phyloP scores from a whole-genome alignment of 2,113 vertebrate species.

The Gobio gobio region DNA sequence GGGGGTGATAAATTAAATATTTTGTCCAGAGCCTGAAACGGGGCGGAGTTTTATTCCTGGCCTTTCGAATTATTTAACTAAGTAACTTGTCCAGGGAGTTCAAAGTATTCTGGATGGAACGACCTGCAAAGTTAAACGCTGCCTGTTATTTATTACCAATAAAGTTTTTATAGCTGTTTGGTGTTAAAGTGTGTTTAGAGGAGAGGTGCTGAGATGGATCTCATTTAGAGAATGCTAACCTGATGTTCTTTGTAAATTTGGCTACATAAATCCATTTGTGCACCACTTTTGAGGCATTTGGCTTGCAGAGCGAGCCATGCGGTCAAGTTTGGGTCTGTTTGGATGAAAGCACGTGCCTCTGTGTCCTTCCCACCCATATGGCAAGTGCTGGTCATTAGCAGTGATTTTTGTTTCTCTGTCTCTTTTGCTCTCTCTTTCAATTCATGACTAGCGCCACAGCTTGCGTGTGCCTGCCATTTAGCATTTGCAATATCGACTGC shows the following conservation, averaged over 20 bases:
- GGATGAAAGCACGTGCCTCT: not conserved
- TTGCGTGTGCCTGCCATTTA: slow-evolving; percentile 23
- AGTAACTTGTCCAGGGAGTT: slow-evolving; percentile 21
- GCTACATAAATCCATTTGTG: not conserved
- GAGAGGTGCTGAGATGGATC: not conserved
- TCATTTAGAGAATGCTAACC: slow-evolving; percentile 10
- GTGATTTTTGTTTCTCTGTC: slow-evolving; percentile 2
- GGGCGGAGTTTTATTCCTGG: not conserved
- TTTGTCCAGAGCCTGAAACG: not conserved
- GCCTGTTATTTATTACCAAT: slow-evolving; percentile 9
- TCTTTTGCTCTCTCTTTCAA: slow-evolving; percentile 17
- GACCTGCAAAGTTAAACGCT: not conserved
- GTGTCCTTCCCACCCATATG: not conserved
- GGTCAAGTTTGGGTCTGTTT: not conserved
- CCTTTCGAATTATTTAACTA: slow-evolving; percentile 6
- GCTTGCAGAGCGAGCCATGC: not conserved
- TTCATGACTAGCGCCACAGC: not conserved
- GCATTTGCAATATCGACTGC: slow-evolving; percentile 24
- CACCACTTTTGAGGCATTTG: not conserved
- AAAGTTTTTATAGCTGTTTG: not conserved
- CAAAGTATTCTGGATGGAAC: not conserved
- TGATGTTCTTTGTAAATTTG: not conserved
- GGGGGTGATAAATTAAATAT: slow-evolving; percentile 50
- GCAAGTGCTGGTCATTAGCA: not conserved
- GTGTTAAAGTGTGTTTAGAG: not conserved